Percentiles rank a stretch among this genome's conserved stretches.
These are phyloP conservation scores for Channa maculata DNA, from an alignment of 2,113 vertebrate genomes.

Conservation along the genomic window DNA sequence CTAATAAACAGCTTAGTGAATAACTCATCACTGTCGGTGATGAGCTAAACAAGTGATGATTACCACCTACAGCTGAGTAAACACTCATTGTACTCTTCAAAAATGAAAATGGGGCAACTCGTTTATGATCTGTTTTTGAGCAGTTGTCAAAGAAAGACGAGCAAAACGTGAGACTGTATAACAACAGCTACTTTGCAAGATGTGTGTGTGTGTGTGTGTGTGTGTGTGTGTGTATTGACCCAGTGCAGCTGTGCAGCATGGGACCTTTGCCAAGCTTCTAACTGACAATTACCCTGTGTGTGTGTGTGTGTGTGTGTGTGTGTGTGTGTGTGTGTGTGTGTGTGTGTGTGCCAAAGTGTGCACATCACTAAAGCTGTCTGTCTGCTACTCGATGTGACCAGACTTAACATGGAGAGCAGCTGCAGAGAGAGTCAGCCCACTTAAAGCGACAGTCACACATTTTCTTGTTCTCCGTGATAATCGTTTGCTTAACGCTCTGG, in stretches of 20 bases:
- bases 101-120: slow-evolving; percentile 1
- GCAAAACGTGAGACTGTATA: slow-evolving; percentile 36
- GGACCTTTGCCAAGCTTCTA: slow-evolving; percentile 74
- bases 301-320: slow-evolving; percentile 21
- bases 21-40: neutral
- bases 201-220: slow-evolving; percentile 26
- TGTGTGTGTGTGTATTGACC: slow-evolving; percentile 60
- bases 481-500: too few relatives aligned
- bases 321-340: slow-evolving; percentile 30
- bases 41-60: slow-evolving; percentile 6
- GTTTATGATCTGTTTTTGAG: slow-evolving; percentile 14
- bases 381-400: slow-evolving; percentile 76
- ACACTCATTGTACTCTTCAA: neutral
- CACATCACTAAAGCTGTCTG: slow-evolving; percentile 66
- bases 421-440: slow-evolving; percentile 41
- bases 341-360: slow-evolving; percentile 26
- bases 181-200: slow-evolving; percentile 15
- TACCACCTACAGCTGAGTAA: slow-evolving; percentile 36
- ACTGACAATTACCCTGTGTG: slow-evolving; percentile 76
- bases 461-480: neutral
- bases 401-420: slow-evolving; percentile 74
- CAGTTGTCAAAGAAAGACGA: slow-evolving; percentile 32
- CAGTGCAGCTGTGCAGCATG: slow-evolving; percentile 76
- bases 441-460: slow-evolving; percentile 68
- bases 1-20: neutral